phyloP scores from a whole-genome alignment of 1,140 invertebrate genomes.

The Galleria mellonella region DNA sequence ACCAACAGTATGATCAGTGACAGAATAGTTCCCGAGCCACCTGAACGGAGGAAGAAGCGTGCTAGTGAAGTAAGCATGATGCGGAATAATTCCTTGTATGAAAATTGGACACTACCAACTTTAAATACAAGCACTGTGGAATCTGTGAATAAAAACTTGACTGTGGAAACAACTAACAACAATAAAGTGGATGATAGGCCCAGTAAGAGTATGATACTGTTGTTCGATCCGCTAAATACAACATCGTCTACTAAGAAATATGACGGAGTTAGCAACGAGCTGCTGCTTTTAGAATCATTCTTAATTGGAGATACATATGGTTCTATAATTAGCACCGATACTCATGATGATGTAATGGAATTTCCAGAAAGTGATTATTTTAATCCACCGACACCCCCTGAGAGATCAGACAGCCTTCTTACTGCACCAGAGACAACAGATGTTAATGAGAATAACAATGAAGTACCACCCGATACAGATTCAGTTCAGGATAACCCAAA shows the following conservation, averaged over 20 bases:
- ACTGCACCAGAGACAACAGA: background rate
- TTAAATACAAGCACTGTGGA: background rate
- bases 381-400: conserved; percentile 58
- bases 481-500: conserved; percentile 12
- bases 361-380: conserved; percentile 51
- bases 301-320: conserved; percentile 60
- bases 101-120: conserved; percentile 48
- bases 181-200: conserved; percentile 15
- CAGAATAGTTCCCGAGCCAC: conserved; percentile 35
- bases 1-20: conserved; percentile 40
- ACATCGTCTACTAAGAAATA: conserved; percentile 29
- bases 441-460: too few relatives aligned
- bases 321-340: conserved; percentile 40
- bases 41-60: conserved; percentile 43
- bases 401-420: conserved; percentile 50
- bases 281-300: conserved; percentile 54
- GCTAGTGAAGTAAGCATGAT: conserved; percentile 35
- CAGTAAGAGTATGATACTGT: conserved; percentile 60
- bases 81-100: conserved; percentile 53
- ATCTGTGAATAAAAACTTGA: conserved; percentile 3
- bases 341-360: conserved; percentile 39
- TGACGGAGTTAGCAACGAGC: conserved; percentile 57
- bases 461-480: background rate
- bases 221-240: conserved; percentile 58
- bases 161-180: background rate